These are phyloP conservation scores for Istiophorus platypterus DNA, from an alignment of 2,113 vertebrate genomes.

Conservation along the genomic window DNA sequence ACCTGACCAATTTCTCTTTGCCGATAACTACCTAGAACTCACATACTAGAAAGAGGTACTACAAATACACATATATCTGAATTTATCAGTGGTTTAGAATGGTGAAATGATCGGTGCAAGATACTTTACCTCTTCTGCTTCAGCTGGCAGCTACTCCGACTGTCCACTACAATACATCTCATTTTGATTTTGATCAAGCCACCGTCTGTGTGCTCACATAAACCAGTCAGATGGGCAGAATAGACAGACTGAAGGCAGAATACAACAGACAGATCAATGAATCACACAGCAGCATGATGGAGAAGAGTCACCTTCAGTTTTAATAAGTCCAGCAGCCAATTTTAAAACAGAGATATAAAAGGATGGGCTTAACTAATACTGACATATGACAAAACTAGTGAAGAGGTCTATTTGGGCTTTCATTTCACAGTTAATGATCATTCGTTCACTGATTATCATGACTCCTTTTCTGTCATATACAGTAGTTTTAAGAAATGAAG, in stretches of 20 bases:
- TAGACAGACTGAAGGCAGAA: conserved; percentile 15
- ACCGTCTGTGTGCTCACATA: conserved; percentile 12
- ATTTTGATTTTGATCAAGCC: conserved; percentile 52
- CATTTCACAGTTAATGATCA: conserved; percentile 38
- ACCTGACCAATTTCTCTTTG: neutral
- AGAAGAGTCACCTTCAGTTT: conserved; percentile 77
- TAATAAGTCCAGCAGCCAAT: conserved; percentile 78
- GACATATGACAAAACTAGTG: conserved; percentile 44
- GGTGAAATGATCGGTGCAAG: neutral
- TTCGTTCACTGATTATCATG: conserved; percentile 18
- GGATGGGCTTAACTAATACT: conserved; percentile 53
- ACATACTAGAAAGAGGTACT: neutral
- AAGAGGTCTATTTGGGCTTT: conserved; percentile 39
- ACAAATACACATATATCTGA: neutral
- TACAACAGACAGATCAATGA: conserved; percentile 52
- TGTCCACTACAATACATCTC: conserved; percentile 30
- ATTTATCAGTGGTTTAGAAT: neutral
- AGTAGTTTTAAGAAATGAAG: conserved; percentile 12
- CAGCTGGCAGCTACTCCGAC: conserved; percentile 13
- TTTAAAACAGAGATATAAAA: conserved; percentile 73
- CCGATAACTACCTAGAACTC: neutral
- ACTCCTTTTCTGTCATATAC: conserved; percentile 25
- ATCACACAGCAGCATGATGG: conserved; percentile 53
- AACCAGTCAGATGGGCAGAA: conserved; percentile 13
- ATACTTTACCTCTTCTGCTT: conserved; percentile 28